phyloP scores from a whole-genome alignment of 2,113 vertebrate genomes.

The Prionailurus bengalensis region DNA sequence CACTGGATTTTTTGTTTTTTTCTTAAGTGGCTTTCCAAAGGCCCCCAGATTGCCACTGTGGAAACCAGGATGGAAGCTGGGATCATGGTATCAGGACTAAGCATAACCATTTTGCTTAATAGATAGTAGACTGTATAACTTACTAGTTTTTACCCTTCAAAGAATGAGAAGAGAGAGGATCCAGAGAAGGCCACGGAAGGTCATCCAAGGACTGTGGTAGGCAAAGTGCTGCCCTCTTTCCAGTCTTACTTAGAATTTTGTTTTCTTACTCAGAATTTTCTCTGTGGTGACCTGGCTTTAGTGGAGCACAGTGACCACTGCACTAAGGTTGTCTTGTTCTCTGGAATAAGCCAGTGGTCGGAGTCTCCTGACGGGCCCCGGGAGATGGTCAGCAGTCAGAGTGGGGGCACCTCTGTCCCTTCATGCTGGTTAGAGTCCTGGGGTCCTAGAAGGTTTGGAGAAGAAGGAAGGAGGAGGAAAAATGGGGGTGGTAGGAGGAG shows the following conservation, averaged over 20 bases:
- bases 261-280: not conserved
- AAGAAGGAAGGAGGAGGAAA: not conserved
- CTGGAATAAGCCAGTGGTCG: not conserved
- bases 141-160: not conserved
- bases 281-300: not conserved
- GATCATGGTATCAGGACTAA: not conserved
- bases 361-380: not conserved
- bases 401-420: not conserved
- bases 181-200: not conserved
- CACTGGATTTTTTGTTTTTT: not conserved
- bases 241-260: not conserved
- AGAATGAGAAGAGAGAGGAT: not conserved
- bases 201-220: not conserved
- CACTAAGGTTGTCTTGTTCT: not conserved
- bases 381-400: not conserved
- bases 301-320: not conserved
- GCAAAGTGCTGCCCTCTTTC: not conserved
- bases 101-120: not conserved
- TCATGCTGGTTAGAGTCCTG: not conserved
- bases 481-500: not conserved
- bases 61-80: not conserved
- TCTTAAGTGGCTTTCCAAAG: conserved; percentile 23
- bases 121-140: not conserved
- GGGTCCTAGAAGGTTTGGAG: not conserved
- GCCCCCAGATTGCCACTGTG: not conserved